Percentiles rank a stretch among this genome's conserved stretches.
These are phyloP conservation scores for Camponotus floridanus DNA, from an alignment of 1,140 invertebrate genomes.

Conservation along the genomic window DNA sequence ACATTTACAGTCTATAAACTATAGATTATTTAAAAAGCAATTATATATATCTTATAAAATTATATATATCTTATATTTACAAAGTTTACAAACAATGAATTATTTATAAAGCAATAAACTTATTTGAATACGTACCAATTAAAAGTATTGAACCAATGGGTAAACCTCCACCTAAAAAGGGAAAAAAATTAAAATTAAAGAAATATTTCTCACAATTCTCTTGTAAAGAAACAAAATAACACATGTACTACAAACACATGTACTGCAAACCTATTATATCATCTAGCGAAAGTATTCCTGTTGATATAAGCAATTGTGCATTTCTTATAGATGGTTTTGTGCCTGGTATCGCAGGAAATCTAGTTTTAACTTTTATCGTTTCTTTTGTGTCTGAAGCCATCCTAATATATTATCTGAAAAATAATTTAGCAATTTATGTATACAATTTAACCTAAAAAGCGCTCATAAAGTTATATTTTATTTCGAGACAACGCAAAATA, in stretches of 20 bases:
- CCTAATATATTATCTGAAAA: background rate
- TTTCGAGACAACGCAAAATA: background rate
- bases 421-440: slow-evolving; percentile 2
- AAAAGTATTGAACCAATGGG: slow-evolving; percentile 88
- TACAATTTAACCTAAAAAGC: background rate
- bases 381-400: slow-evolving; percentile 10
- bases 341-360: slow-evolving; percentile 86
- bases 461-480: background rate
- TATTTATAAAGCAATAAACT: background rate
- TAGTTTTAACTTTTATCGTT: slow-evolving; percentile 66
- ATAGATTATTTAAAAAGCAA: slow-evolving; percentile 14
- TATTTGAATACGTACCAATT: slow-evolving; percentile 84
- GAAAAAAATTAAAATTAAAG: slow-evolving; percentile 79
- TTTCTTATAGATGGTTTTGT: slow-evolving; percentile 89
- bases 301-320: slow-evolving; percentile 90
- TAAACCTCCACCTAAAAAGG: slow-evolving; percentile 87
- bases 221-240: slow-evolving; percentile 47
- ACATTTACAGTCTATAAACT: background rate
- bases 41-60: background rate
- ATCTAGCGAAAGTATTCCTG: slow-evolving; percentile 91
- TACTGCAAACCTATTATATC: slow-evolving; percentile 87
- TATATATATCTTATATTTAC: background rate
- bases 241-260: background rate
- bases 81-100: background rate
- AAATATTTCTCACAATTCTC: slow-evolving; percentile 61